A percentile compares a stretch with the other conserved stretches of the same genome.
phyloP scores from a whole-genome alignment of 2,888 invertebrate species.

The Tetragonula carbonaria region DNA sequence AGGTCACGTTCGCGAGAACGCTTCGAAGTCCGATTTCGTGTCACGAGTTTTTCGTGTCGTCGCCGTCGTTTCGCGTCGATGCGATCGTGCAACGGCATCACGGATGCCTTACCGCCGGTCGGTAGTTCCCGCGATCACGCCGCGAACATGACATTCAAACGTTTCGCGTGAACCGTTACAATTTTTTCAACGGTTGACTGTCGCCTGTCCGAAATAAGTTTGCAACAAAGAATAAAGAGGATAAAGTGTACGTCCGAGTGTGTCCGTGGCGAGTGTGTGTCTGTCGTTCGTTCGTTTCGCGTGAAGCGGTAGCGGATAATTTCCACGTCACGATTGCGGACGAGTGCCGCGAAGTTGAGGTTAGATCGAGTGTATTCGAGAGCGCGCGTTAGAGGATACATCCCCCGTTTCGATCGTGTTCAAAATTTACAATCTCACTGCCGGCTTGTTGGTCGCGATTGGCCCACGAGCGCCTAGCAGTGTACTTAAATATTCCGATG shows the following conservation, averaged over 20 bases:
- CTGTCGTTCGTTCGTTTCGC: neutral
- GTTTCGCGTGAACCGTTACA: neutral
- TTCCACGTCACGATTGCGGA: neutral
- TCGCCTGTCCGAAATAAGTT: neutral
- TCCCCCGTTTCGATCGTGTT: neutral
- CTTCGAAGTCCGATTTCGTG: neutral
- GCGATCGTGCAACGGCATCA: neutral
- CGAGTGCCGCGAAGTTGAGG: neutral
- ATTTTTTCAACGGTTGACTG: neutral
- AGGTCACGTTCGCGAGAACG: constrained; percentile 3
- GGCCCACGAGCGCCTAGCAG: no score
- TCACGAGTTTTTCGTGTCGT: neutral
- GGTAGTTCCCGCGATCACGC: neutral
- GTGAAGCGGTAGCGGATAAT: neutral
- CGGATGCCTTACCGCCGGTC: neutral
- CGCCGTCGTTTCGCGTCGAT: neutral
- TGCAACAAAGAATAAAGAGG: no score
- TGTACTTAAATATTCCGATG: neutral
- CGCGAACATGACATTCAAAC: neutral
- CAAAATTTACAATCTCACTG: neutral
- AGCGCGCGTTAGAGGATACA: neutral
- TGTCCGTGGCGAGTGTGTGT: neutral
- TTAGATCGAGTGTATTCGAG: neutral
- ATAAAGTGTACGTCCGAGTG: neutral
- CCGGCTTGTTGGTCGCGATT: neutral